Evolutionary conservation across 2,888 invertebrate species (phyloP).

Genomic region (Proisotoma minuta): DNA sequence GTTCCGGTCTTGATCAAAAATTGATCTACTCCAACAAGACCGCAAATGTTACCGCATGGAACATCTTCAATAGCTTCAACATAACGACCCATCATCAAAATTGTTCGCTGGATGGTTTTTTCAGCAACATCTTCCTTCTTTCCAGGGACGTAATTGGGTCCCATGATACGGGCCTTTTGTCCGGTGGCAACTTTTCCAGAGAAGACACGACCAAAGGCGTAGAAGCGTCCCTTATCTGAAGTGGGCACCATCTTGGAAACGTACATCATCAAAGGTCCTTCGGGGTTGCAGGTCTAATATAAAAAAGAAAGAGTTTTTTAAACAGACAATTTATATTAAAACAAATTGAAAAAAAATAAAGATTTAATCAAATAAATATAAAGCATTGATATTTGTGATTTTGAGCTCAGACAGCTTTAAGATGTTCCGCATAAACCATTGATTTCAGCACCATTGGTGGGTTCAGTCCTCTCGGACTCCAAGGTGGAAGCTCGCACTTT

Average conservation of each 20-base stretch:
- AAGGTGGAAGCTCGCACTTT: conserved; percentile 32
- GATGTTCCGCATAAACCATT: conserved; percentile 26
- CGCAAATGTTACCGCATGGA: conserved; percentile 85
- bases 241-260: conserved; percentile 99
- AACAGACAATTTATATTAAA: neutral
- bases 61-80: conserved; percentile 98
- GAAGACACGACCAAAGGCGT: conserved; percentile 99
- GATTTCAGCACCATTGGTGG: conserved; percentile 32
- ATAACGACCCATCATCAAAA: conserved; percentile 99
- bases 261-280: conserved; percentile 99
- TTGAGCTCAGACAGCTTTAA: conserved; percentile 39
- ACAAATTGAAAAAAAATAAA: neutral
- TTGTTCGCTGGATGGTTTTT: conserved; percentile 98
- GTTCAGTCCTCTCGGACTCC: conserved; percentile 46
- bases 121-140: conserved; percentile 99
- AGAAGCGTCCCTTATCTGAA: conserved; percentile 99
- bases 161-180: conserved; percentile 68
- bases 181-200: conserved; percentile 88
- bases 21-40: conserved; percentile 99
- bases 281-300: conserved; percentile 80
- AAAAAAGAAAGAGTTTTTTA: conserved; percentile 18
- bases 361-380: neutral
- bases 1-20: conserved; percentile 99
- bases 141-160: conserved; percentile 95
- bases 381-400: neutral